phyloP scores from a whole-genome alignment of 2,113 vertebrate species.

The Phainopepla nitens region DNA sequence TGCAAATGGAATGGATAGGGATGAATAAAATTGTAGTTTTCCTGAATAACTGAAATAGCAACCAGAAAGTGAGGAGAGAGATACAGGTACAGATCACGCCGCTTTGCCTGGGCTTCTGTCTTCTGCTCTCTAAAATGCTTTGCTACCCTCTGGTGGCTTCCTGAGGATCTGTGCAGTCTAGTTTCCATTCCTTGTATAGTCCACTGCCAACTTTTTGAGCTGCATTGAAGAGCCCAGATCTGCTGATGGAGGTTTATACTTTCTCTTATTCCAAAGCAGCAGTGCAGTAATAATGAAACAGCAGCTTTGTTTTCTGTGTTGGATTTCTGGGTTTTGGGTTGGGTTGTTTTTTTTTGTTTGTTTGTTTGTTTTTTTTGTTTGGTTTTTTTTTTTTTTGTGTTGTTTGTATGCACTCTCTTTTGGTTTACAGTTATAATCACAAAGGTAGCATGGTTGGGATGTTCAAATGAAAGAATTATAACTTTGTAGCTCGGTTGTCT shows the following conservation, averaged over 20 bases:
- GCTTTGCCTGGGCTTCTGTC: not conserved
- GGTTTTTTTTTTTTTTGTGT: fast-evolving
- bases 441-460: not conserved
- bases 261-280: not conserved
- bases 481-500: not conserved
- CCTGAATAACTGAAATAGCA: not conserved
- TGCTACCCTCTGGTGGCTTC: constrained; percentile 74
- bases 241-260: not conserved
- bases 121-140: constrained; percentile 29
- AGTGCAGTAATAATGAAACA: not conserved
- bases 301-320: not conserved
- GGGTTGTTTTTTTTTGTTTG: fast-evolving
- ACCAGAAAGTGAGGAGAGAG: not conserved
- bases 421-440: not conserved
- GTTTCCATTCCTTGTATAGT: not conserved
- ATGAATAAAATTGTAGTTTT: not conserved
- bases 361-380: not conserved
- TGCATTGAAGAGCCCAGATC: not conserved
- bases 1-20: not conserved
- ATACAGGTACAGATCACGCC: not conserved
- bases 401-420: not conserved
- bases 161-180: not conserved
- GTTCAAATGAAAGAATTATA: not conserved
- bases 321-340: not conserved
- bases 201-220: not conserved